A percentile compares a stretch with the other conserved stretches of the same genome.
Conservation (phyloP, 2,888 invertebrate genomes). For the Nezara viridula region DNA sequence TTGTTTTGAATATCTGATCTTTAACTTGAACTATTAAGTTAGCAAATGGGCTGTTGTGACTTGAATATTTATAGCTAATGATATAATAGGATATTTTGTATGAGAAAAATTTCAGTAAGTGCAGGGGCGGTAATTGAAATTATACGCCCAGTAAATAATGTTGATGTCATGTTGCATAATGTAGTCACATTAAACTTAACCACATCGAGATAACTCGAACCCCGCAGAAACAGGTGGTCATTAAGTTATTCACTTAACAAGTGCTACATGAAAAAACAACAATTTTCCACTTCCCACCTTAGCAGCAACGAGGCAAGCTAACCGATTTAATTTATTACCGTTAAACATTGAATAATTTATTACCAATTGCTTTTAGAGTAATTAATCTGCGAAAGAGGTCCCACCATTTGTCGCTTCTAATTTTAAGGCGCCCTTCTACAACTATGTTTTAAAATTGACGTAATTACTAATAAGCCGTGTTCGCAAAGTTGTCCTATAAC, state of each 20-base stretch:
- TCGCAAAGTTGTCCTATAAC: constrained; percentile 3
- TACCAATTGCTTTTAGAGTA: neutral
- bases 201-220: constrained; percentile 5
- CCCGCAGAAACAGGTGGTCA: constrained; percentile 22
- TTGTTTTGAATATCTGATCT: neutral
- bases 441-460: constrained; percentile 3
- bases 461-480: neutral
- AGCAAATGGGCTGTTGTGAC: neutral
- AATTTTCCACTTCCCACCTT: constrained; percentile 47
- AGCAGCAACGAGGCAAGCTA: neutral
- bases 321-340: constrained; percentile 23
- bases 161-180: constrained; percentile 31
- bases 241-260: constrained; percentile 46
- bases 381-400: constrained; percentile 4
- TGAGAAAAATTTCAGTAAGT: neutral
- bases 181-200: constrained; percentile 37
- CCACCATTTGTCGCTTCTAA: constrained; percentile 21
- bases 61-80: neutral
- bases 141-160: constrained; percentile 6
- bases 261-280: constrained; percentile 24
- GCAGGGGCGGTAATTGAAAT: constrained; percentile 39
- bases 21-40: neutral
- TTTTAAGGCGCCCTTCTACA: neutral
- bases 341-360: constrained; percentile 40
- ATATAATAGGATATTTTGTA: neutral